phyloP scores from a whole-genome alignment of 2,888 invertebrate genomes.

The Magallana nippona region DNA sequence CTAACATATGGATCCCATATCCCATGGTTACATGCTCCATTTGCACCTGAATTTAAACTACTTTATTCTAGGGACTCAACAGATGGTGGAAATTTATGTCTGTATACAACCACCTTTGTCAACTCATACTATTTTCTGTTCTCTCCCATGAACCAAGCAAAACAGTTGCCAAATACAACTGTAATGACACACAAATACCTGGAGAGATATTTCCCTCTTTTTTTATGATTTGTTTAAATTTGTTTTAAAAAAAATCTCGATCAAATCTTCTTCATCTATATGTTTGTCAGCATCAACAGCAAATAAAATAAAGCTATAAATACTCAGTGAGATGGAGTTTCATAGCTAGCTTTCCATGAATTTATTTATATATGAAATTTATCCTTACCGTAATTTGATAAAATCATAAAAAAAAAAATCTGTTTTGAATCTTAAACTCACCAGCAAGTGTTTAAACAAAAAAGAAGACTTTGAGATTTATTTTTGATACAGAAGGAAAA shows the following conservation, averaged over 20 bases:
- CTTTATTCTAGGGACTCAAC: background rate
- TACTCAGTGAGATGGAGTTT: background rate
- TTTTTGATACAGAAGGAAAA: constrained; percentile 35
- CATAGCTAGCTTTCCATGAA: background rate
- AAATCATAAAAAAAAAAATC: background rate
- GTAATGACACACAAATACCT: too few species aligned
- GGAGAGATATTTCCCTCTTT: too few species aligned
- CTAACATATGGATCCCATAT: background rate
- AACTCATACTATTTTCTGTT: too few species aligned
- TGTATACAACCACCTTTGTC: too few species aligned
- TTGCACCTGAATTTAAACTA: background rate
- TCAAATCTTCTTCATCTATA: background rate
- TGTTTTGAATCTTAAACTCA: constrained; percentile 11
- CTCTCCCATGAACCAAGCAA: too few species aligned
- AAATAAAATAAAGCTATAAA: background rate
- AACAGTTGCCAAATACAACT: too few species aligned
- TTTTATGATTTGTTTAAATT: background rate
- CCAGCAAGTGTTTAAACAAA: background rate
- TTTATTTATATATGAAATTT: background rate
- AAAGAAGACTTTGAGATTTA: constrained; percentile 8
- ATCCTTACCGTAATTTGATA: background rate
- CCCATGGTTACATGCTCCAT: constrained; percentile 11
- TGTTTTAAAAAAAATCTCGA: background rate
- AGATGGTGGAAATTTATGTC: background rate
- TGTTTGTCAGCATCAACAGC: background rate